Conservation (phyloP, 2,797 vertebrate genomes). For the Halcyon smyrnensis region DNA sequence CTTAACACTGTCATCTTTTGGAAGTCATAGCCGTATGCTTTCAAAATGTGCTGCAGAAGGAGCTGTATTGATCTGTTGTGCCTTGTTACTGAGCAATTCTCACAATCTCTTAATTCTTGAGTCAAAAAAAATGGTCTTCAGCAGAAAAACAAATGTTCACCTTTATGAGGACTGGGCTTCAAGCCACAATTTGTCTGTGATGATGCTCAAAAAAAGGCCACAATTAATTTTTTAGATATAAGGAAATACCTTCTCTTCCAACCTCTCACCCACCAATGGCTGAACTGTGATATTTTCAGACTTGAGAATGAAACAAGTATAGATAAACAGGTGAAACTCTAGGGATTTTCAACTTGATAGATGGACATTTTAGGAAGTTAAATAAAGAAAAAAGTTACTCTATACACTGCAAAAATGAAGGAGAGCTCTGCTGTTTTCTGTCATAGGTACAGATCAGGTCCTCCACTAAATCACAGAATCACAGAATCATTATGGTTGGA, state of each 20-base stretch:
- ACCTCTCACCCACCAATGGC: background rate
- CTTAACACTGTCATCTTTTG: background rate
- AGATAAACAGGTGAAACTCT: background rate
- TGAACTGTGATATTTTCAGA: background rate
- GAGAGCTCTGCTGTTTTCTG: background rate
- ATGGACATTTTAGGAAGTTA: background rate
- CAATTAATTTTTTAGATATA: background rate
- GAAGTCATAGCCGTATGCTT: background rate
- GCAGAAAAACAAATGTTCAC: background rate
- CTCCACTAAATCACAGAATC: background rate
- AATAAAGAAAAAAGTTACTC: background rate
- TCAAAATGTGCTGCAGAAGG: background rate
- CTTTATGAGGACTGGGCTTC: background rate
- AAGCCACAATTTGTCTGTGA: background rate
- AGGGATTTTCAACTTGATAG: background rate
- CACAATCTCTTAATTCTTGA: background rate
- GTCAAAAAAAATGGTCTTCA: background rate
- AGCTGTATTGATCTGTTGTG: background rate
- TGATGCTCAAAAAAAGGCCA: background rate
- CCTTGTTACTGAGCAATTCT: background rate
- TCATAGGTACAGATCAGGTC: background rate
- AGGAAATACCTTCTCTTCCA: background rate
- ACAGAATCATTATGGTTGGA: no score
- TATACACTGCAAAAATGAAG: background rate
- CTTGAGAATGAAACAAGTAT: background rate